phyloP scores from a whole-genome alignment of 2,888 invertebrate species.

The Ashinkailepas kermadecensis region DNA sequence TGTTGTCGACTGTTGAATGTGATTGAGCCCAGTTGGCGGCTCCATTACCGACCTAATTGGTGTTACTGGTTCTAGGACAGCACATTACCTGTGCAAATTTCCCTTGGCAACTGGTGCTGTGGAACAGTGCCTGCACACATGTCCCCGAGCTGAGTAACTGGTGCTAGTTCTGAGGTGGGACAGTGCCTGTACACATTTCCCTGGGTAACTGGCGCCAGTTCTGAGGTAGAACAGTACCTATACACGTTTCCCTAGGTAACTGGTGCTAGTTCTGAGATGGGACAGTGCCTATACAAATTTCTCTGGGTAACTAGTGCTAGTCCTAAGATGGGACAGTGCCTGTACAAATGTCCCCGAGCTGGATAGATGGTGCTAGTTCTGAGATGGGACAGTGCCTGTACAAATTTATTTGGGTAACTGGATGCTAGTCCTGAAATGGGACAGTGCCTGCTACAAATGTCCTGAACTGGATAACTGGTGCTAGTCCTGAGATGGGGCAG shows the following conservation, averaged over 20 bases:
- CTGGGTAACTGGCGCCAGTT: not conserved
- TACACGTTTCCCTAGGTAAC: not conserved
- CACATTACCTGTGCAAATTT: not conserved
- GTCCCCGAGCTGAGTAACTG: not conserved
- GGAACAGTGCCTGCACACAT: not conserved
- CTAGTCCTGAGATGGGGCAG: conserved; percentile 15
- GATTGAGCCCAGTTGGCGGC: too few species aligned
- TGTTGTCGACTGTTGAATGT: too few species aligned
- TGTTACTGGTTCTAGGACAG: not conserved
- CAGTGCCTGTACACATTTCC: too few species aligned
- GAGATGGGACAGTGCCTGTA: conserved; percentile 15
- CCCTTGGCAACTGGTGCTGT: not conserved
- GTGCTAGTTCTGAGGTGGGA: not conserved
- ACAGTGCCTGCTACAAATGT: too few species aligned
- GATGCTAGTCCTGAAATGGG: not conserved
- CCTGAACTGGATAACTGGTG: not conserved
- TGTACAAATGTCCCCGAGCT: not conserved
- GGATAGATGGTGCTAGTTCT: not conserved
- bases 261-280: not conserved
- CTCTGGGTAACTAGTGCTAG: not conserved
- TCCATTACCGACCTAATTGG: too few species aligned
- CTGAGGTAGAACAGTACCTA: not conserved
- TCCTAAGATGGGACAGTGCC: conserved; percentile 5
- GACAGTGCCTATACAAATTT: not conserved
- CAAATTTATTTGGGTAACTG: not conserved